phyloP scores from a whole-genome alignment of 2,888 invertebrate species.

The Portevinia maculata region DNA sequence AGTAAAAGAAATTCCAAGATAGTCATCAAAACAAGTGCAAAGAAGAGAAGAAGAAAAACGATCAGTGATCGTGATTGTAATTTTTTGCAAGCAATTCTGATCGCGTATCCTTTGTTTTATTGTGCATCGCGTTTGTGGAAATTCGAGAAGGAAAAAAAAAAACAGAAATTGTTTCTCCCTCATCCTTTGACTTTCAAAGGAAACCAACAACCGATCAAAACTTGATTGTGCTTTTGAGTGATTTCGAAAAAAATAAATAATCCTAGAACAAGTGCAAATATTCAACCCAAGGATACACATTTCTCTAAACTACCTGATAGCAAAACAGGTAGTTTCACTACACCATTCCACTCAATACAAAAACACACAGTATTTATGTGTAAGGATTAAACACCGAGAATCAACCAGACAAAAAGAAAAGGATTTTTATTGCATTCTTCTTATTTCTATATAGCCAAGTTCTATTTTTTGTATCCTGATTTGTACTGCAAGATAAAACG shows the following conservation, averaged over 20 bases:
- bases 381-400: slow-evolving; percentile 33
- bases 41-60: slow-evolving; percentile 12
- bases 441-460: too few relatives aligned
- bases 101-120: slow-evolving; percentile 28
- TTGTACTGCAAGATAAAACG: slow-evolving; percentile 38
- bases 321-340: slow-evolving; percentile 5
- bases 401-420: not conserved
- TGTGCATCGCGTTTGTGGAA: slow-evolving; percentile 17
- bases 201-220: not conserved
- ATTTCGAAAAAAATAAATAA: too few relatives aligned
- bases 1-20: slow-evolving; percentile 57
- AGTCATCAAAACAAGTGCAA: slow-evolving; percentile 9
- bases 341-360: slow-evolving; percentile 2
- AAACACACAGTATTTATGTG: slow-evolving; percentile 9
- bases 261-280: too few relatives aligned
- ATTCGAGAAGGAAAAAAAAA: not conserved
- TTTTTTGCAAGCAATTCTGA: slow-evolving; percentile 7
- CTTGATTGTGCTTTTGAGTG: not conserved
- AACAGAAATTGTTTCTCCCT: not conserved
- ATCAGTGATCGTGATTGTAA: slow-evolving; percentile 27
- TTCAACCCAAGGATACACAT: not conserved
- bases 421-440: slow-evolving; percentile 37
- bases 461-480: slow-evolving; percentile 26
- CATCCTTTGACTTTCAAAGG: not conserved
- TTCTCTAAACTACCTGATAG: not conserved